A percentile compares a stretch with the other conserved stretches of the same genome.
Conservation (phyloP, 2,113 vertebrate species). For the Eublepharis macularius region DNA sequence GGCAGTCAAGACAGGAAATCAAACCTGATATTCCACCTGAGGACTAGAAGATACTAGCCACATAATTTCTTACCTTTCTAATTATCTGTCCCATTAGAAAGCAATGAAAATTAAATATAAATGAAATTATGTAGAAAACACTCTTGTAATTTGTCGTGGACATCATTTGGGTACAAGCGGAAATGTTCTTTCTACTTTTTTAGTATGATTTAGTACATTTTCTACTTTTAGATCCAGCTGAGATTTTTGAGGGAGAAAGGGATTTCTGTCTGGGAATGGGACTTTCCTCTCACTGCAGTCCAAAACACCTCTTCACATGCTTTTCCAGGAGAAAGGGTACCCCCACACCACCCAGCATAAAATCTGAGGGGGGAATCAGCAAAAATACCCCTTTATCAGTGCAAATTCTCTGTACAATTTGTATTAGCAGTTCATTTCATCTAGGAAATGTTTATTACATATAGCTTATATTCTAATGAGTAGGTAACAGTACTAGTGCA, state of each 20-base stretch:
- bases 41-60: slow-evolving; percentile 58
- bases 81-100: slow-evolving; percentile 73
- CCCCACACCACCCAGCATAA: too few species aligned
- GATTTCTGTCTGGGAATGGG: too few species aligned
- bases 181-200: background rate
- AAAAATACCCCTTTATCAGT: too few species aligned
- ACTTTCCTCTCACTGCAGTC: too few species aligned
- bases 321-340: too few species aligned
- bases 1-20: background rate
- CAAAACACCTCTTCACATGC: too few species aligned
- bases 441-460: background rate
- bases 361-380: too few species aligned
- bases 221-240: too few species aligned
- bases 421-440: too few species aligned
- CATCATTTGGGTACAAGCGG: slow-evolving; percentile 65
- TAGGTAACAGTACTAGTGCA: background rate
- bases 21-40: background rate
- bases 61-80: slow-evolving; percentile 72
- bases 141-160: slow-evolving; percentile 61
- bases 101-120: slow-evolving; percentile 74
- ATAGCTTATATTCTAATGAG: background rate
- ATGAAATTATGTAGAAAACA: slow-evolving; percentile 66
- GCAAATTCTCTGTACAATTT: too few species aligned
- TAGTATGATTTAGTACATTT: too few species aligned
- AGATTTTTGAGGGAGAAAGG: too few species aligned